Evolutionary conservation across 1,140 invertebrate genomes (phyloP).

Genomic region (Palaemon carinicauda): DNA sequence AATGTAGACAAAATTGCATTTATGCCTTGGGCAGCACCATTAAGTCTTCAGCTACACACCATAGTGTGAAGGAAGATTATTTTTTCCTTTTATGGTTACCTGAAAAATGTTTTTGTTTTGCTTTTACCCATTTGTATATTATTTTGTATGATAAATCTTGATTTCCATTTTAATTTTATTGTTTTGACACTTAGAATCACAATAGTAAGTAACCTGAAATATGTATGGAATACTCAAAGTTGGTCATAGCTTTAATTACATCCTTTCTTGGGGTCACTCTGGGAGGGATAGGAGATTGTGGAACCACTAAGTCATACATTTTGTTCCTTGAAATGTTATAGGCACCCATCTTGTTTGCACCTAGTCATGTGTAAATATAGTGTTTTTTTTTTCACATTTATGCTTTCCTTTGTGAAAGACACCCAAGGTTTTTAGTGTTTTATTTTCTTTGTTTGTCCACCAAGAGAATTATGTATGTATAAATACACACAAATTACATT

Average conservation of each 20-base stretch:
- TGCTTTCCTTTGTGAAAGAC: no score
- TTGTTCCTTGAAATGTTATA: neutral
- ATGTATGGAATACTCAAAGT: neutral
- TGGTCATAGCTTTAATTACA: slow-evolving; percentile 29
- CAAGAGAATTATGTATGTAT: no score
- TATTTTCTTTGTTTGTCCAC: no score
- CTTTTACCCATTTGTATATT: neutral
- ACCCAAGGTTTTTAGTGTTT: no score
- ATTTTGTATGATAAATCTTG: neutral
- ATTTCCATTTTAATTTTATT: neutral
- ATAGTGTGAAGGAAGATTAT: neutral
- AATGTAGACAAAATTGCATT: no score
- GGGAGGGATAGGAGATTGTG: slow-evolving; percentile 10
- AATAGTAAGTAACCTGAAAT: slow-evolving; percentile 6
- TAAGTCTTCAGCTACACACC: neutral
- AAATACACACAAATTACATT: no score
- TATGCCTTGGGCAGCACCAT: no score
- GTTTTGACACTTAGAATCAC: neutral
- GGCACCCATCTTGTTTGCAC: slow-evolving; percentile 1
- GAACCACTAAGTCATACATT: slow-evolving; percentile 7
- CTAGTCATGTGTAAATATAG: neutral
- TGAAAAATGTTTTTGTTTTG: neutral
- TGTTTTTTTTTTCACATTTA: neutral
- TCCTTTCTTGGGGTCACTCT: slow-evolving; percentile 10
- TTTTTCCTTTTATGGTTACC: neutral